Percentiles rank a stretch among this genome's conserved stretches.
phyloP scores from a whole-genome alignment of 2,113 vertebrate genomes.

The Pyrgilauda ruficollis region DNA sequence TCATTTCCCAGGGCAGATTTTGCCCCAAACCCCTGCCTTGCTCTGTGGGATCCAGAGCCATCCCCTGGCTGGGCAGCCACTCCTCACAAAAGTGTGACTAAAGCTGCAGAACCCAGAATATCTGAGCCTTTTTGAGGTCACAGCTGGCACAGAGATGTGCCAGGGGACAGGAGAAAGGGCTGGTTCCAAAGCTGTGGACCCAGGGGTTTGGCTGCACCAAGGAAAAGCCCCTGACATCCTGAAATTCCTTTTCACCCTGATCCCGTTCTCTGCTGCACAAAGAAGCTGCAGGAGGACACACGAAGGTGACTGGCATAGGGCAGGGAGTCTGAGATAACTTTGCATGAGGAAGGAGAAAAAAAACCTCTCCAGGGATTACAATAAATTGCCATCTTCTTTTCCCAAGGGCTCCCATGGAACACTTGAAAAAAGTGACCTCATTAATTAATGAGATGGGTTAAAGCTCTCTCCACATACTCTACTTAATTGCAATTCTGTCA shows the following conservation, averaged over 20 bases:
- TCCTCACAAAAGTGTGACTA: not conserved
- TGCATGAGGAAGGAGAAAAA: not conserved
- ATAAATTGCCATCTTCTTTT: constrained; percentile 9
- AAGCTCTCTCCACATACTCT: constrained; percentile 49
- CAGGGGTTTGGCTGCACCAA: not conserved
- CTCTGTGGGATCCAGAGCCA: not conserved
- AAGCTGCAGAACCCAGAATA: fast-evolving
- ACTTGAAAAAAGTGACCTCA: constrained; percentile 47
- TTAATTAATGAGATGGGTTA: constrained; percentile 67
- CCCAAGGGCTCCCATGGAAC: constrained; percentile 2
- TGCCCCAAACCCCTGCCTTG: not conserved
- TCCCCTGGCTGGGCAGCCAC: not conserved
- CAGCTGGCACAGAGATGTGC: fast-evolving
- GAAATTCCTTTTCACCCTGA: not conserved
- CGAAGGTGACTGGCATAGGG: not conserved
- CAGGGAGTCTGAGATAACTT: not conserved
- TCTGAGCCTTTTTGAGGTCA: not conserved
- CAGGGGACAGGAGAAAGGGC: not conserved
- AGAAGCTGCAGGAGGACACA: not conserved
- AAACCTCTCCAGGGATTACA: constrained; percentile 1
- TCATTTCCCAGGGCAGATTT: not conserved
- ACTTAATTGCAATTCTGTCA: constrained; percentile 64
- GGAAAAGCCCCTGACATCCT: not conserved
- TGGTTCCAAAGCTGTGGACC: fast-evolving
- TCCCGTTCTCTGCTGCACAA: not conserved